Conservation (phyloP, 2,113 vertebrate genomes). For the Heterochromis multidens region DNA sequence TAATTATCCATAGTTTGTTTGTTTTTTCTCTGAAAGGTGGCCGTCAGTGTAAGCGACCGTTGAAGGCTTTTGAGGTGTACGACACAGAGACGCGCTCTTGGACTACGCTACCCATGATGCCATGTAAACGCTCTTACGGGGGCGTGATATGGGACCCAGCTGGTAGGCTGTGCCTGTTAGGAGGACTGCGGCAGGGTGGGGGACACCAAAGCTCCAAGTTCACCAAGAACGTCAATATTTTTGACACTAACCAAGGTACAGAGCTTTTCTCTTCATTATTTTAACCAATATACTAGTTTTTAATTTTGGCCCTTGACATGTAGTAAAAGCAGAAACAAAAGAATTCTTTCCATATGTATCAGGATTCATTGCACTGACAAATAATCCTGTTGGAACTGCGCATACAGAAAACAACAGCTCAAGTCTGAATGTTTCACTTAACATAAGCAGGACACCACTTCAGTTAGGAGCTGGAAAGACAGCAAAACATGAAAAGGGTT, state of each 20-base stretch:
- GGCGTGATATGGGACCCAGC: conserved; percentile 83
- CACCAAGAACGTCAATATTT: conserved; percentile 91
- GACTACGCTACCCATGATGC: conserved; percentile 86
- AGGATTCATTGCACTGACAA: background rate
- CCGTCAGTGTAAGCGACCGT: conserved; percentile 88
- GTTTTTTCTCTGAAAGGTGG: conserved; percentile 77
- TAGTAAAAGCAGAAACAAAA: background rate
- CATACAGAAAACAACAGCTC: background rate
- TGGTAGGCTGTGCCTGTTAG: conserved; percentile 86
- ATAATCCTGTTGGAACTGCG: fast-evolving
- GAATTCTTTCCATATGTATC: background rate
- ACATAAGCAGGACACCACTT: fast-evolving
- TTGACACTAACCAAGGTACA: conserved; percentile 89
- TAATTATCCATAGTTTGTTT: background rate
- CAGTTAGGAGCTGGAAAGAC: background rate
- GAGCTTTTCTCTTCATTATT: background rate
- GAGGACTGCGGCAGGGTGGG: conserved; percentile 89
- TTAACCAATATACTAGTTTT: background rate
- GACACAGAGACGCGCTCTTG: conserved; percentile 88
- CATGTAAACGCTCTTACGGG: conserved; percentile 91
- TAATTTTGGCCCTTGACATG: background rate
- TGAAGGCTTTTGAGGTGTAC: conserved; percentile 91
- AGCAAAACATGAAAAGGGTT: background rate
- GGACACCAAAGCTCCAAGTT: conserved; percentile 95
- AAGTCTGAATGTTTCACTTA: background rate